Evolutionary conservation across 2,888 invertebrate genomes (phyloP), one percentile per base, ranked within the genome.

Genomic region (Thalpophila matura): DNA sequence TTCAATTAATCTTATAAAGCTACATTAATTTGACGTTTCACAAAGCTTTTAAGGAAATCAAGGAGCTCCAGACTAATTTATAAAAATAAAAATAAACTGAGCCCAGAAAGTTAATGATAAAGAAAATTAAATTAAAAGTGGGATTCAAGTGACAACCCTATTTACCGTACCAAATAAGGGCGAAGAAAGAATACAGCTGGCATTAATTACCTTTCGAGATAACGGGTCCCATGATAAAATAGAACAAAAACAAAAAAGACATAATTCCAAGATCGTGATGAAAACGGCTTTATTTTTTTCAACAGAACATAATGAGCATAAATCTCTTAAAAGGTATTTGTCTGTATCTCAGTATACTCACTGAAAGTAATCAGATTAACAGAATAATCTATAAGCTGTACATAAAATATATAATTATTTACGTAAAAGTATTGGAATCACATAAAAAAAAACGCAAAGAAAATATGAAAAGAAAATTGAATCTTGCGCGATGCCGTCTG

Each of bases 391-490:
- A 56, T 56, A 51, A 42, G 31, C 53, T 74, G 29, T 69, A 59
- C n/a, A n/a, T 49, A 24, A 62, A 18, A 20, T 37, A 42, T 68
- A 74, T 62, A 58, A 18, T 58, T 61, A 57, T 56, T 47, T 38
- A 57, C 60, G 35, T 42, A 47, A 42, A 68, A 47, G 27, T 66
- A 73, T 73, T 47, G 46, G 27, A 40, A 56, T 14, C 24, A 35
- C 51, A 64, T 69, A 69, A 51, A 70, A 70, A 68, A 58, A 69
- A 76, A 76, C 49, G 51, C 33, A 46, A 35, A 63, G 61, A 64
- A 63, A 68, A 68, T 64, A 73, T 68, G 67, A 65, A 79, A 71
- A 72, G 68, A 63, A 82, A 82, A 76, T 81, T 72, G 69, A 76
- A 79, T 76, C 65, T 64, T 64, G 49, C 63, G 40, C 67, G 55